Percentiles rank a stretch among this genome's conserved stretches.
Conservation (phyloP, 1,140 invertebrate genomes). For the Thaumetopoea pityocampa region DNA sequence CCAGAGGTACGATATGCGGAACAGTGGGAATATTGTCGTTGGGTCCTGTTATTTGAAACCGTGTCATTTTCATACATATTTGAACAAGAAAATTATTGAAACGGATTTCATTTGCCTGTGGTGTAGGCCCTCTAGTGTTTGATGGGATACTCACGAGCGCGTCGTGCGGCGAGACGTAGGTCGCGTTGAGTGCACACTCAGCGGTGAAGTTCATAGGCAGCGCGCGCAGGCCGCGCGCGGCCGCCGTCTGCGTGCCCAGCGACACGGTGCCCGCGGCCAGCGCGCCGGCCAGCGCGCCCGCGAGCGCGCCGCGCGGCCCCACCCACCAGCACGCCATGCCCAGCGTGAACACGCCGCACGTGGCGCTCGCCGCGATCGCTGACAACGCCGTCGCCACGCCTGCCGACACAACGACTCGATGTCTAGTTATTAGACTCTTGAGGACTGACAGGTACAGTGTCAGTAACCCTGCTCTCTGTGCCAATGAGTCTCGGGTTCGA, state of each 20-base stretch:
- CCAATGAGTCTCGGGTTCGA: no score
- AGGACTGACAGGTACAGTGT: no score
- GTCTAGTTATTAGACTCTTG: no score
- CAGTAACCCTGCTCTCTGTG: no score
- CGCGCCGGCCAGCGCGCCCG: slow-evolving; percentile 77
- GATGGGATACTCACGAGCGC: slow-evolving; percentile 23
- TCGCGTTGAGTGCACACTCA: slow-evolving; percentile 35
- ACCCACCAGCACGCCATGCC: slow-evolving; percentile 91
- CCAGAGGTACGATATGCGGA: slow-evolving; percentile 85
- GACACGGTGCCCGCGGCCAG: slow-evolving; percentile 77
- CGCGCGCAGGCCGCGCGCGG: slow-evolving; percentile 39
- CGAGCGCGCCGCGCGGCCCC: slow-evolving; percentile 80
- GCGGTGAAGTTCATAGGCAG: slow-evolving; percentile 34
- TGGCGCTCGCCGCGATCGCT: slow-evolving; percentile 88
- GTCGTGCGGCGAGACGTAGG: slow-evolving; percentile 12
- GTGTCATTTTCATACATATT: neutral
- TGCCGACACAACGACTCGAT: slow-evolving; percentile 36
- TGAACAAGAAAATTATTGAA: no score
- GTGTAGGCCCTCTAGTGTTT: no score
- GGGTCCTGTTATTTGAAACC: slow-evolving; percentile 39
- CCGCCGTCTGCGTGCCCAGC: slow-evolving; percentile 73
- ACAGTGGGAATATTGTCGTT: slow-evolving; percentile 79
- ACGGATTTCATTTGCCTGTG: no score
- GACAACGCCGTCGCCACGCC: slow-evolving; percentile 86
- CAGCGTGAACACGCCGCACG: slow-evolving; percentile 90